Evolutionary conservation across 2,113 vertebrate genomes (phyloP), one percentile per base, ranked within the genome.

Genomic region (Chionomys nivalis): DNA sequence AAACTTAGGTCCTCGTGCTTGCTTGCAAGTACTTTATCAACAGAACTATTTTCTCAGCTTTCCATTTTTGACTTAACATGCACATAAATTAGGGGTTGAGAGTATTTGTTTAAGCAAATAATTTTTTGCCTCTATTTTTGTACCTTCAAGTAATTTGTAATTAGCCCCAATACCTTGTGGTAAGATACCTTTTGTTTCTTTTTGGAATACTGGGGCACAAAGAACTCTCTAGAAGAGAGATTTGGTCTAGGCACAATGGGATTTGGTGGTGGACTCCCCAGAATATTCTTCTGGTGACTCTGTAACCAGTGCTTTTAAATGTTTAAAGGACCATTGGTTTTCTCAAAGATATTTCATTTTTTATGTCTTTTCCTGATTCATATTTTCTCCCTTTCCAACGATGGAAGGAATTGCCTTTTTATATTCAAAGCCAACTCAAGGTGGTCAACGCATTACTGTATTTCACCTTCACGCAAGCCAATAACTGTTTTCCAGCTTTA

Each of bases 371-470:
- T 58, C 39, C 81, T 42, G 44, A 75, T 3, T 87, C 12, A 52
- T 47, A 3, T 91, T 76, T 77, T 77, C 76, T 79, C 49, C 24
- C 39, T 65, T 91, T 85, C 61, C 63, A 68, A 5, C 52, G 66
- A 16, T n/a, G 36, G 47, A 79, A 13, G 58, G 52, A 90, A 75
- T 77, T 93, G 76, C 17, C 8, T 47, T 70, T 96, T 82, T 31
- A 21, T 13, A 47, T 61, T 75, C 3, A n/a, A 78, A 24, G 33
- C 78, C 92, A 96, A 94, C 7, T 92, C 77, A 78, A 91, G 87
- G 91, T 91, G 66, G 78, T 96, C 97, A 97, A 97, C 78, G 94
- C 91, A 95, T 94, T 78, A 86, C 21, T 88, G 52, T 86, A 91
- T 93, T 85, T 90, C 93, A 87, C 89, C 86, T 91, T 81, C 76